Conservation (phyloP, 2,888 invertebrate species). For the Drosophila multiciliata region DNA sequence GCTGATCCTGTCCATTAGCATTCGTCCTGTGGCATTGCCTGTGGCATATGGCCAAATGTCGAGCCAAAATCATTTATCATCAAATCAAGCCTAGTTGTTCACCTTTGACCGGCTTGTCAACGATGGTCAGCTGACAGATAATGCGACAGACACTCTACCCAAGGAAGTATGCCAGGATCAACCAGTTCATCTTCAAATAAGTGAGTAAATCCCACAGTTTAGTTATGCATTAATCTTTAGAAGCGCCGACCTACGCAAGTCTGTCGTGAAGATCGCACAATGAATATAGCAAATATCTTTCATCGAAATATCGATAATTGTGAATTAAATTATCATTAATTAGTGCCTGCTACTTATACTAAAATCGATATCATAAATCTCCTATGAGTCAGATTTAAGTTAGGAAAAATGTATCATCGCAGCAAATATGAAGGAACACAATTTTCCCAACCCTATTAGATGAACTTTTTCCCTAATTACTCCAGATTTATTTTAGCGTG, state of each 20-base stretch:
- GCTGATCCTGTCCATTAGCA: constrained; percentile 50
- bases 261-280: not conserved
- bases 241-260: not conserved
- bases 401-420: not conserved
- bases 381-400: not conserved
- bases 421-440: not conserved
- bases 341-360: not conserved
- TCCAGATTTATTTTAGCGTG: constrained; percentile 17
- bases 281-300: not conserved
- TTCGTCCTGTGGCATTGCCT: not conserved
- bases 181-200: not conserved
- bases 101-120: constrained; percentile 17
- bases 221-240: constrained; percentile 4
- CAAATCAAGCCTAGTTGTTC: constrained; percentile 11
- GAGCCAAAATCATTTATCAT: constrained; percentile 4
- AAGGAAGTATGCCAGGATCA: not conserved
- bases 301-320: no score
- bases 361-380: not conserved
- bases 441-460: not conserved
- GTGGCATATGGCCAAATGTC: constrained; percentile 47
- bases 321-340: not conserved
- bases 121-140: constrained; percentile 24
- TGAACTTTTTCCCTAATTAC: constrained; percentile 10
- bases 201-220: constrained; percentile 2
- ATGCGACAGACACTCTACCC: constrained; percentile 3